Base-by-base conservation (phyloP, 2,888 invertebrate species). In the Drosophila silvestris region DNA sequence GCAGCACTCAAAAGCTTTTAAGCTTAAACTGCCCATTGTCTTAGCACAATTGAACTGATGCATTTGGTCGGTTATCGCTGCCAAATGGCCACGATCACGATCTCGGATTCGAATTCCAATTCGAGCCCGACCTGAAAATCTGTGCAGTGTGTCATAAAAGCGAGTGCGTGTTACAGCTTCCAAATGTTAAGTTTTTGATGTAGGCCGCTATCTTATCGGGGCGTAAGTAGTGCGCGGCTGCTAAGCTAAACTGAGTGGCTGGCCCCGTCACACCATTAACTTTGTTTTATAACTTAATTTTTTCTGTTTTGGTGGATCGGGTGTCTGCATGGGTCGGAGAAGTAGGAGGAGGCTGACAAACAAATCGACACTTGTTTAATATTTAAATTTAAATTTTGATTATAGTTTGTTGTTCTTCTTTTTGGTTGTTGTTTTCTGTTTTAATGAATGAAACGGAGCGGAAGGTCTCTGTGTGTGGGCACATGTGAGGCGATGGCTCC, bases 271-370 rank as follows among this genome's bases (percentile, higher is more conserved):
- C 66, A 80, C 82, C 81, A 86, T 89, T 89, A 86, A 82, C 77
- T 81, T 81, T 84, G 74, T 82, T 86, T 89, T 89, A 86, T 89
- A 89, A 86, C 85, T 89, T 84, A 82, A 89, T 86, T 89, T 78
- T 60, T 53, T 56, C 10, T 33, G 35, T 51, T 58, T 60, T 50
- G 47, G 7, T 26, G 26, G 16, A 47, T 47, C 47, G 47, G 22
- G 44, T 19, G 28, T 57, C 52, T 4, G 33, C 22, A 22, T n/a
- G 37, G 39, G n/a, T 39, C 33, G 58, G 10, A 1, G 47, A 16
- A 47, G 6, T 33, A 5, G 37, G 37, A n/a, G 35, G 54, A 16
- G 32, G 52, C 60, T 52, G 39, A 52, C 47, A 41, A 65, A 67
- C 74, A 81, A 83, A 87, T 85, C 83, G 89, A 87, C 85, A 85